Evolutionary conservation across 2,888 invertebrate species (phyloP).

Genomic region (Scaptomyza cyrtandrae): DNA sequence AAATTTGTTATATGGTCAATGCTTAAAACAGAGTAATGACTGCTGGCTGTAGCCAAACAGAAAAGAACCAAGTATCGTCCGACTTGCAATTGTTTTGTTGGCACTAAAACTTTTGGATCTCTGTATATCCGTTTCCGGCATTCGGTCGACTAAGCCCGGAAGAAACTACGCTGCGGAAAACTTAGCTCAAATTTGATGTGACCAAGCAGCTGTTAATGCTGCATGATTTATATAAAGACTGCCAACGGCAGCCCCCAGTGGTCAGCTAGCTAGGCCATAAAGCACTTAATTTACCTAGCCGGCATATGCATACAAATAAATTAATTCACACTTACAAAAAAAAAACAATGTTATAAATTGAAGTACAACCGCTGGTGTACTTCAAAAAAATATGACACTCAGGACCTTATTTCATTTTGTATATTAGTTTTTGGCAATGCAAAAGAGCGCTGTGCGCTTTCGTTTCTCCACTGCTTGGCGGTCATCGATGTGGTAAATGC

Average conservation of each 20-base stretch:
- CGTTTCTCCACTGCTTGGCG: constrained; percentile 13
- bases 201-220: constrained; percentile 83
- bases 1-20: constrained; percentile 69
- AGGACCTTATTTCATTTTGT: not conserved
- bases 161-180: constrained; percentile 61
- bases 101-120: constrained; percentile 60
- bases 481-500: constrained; percentile 40
- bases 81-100: constrained; percentile 62
- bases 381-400: not conserved
- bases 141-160: constrained; percentile 49
- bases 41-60: not conserved
- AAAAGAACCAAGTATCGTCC: constrained; percentile 8
- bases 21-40: constrained; percentile 10
- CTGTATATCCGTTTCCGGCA: constrained; percentile 54
- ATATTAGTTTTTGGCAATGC: constrained; percentile 25
- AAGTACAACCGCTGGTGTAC: too few species aligned
- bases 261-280: constrained; percentile 45
- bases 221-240: constrained; percentile 77
- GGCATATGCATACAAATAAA: not conserved
- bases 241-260: constrained; percentile 44
- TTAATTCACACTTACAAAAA: not conserved
- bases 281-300: constrained; percentile 46
- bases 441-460: constrained; percentile 16
- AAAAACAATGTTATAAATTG: not conserved
- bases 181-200: constrained; percentile 80